A percentile compares a stretch with the other conserved stretches of the same genome.
Evolutionary conservation across 2,797 vertebrate genomes (phyloP).

Genomic region (Microchirus variegatus): DNA sequence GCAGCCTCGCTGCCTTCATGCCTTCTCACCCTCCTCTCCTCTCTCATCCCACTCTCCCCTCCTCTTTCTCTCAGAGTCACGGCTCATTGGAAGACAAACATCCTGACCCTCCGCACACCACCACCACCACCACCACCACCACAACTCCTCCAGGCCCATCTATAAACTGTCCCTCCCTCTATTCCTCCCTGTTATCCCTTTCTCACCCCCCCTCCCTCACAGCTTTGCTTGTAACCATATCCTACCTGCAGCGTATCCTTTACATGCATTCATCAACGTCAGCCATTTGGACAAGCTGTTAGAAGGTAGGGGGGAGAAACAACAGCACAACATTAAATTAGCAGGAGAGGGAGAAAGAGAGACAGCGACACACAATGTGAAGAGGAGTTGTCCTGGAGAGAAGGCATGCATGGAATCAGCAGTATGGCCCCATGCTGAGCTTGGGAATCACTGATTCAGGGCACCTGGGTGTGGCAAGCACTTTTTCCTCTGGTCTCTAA

Average conservation of each 20-base stretch:
- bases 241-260: constrained; percentile 87
- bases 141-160: constrained; percentile 55
- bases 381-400: constrained; percentile 62
- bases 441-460: constrained; percentile 54
- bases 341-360: constrained; percentile 39
- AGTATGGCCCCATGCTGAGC: constrained; percentile 64
- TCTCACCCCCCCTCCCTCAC: constrained; percentile 40
- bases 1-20: constrained; percentile 55
- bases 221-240: constrained; percentile 85
- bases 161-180: constrained; percentile 71
- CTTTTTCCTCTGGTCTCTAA: constrained; percentile 7
- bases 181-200: constrained; percentile 61
- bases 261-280: constrained; percentile 90
- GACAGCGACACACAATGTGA: constrained; percentile 46
- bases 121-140: constrained; percentile 46
- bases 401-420: constrained; percentile 75
- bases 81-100: constrained; percentile 82
- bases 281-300: constrained; percentile 76
- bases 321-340: constrained; percentile 72
- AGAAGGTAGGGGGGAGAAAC: constrained; percentile 53
- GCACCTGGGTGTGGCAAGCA: constrained; percentile 15
- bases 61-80: constrained; percentile 78
- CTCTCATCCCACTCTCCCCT: constrained; percentile 73
- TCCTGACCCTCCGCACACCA: constrained; percentile 71
- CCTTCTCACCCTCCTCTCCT: constrained; percentile 63